Base-by-base conservation (phyloP, 2,113 vertebrate species). In the Datnioides undecimradiatus region DNA sequence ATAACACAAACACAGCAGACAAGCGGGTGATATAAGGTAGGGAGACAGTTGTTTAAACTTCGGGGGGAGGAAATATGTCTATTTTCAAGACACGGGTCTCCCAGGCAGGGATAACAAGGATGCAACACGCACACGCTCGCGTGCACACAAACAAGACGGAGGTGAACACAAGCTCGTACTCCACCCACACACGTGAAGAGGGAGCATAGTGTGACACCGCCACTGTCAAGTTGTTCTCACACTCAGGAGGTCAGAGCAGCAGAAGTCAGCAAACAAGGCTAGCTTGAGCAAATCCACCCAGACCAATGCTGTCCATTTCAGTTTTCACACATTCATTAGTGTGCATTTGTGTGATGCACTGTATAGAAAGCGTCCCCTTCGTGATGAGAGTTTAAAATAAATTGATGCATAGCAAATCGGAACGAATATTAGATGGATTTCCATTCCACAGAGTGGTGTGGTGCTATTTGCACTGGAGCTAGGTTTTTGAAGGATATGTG, bases 1-100 rank as follows among this genome's bases (percentile, higher is more conserved):
- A 76, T 63, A 43, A 78, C 77, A 78, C 48, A 59, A 62, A 80
- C 13, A 21, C 52, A 59, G 25, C 59, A 80, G 31, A 80, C 72
- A 84, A 68, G 54, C 67, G 73, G 83, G 68, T 79, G 78, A 91
- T 78, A 62, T 84, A 57, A 92, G 49, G 43, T 21, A 31, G 67
- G 71, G 60, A 86, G 87, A 88, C 83, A 76, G 73, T 36, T 79
- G 75, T 83, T 87, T 78, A 43, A 84, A 80, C 33, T 78, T 29
- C 51, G 43, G 65, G 31, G 40, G 48, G 63, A 27, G 36, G 49
- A 19, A 12, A 41, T 59, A 12, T 75, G 49, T 76, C 65, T 85
- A 40, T 80, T 77, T 59, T 74, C 25, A 78, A 66, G 65, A 72
- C 77, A 58, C 16, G 38, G 70, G 69, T 67, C 78, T 87, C 68